Conservation (phyloP, 2,888 invertebrate species). For the Alitta virens region DNA sequence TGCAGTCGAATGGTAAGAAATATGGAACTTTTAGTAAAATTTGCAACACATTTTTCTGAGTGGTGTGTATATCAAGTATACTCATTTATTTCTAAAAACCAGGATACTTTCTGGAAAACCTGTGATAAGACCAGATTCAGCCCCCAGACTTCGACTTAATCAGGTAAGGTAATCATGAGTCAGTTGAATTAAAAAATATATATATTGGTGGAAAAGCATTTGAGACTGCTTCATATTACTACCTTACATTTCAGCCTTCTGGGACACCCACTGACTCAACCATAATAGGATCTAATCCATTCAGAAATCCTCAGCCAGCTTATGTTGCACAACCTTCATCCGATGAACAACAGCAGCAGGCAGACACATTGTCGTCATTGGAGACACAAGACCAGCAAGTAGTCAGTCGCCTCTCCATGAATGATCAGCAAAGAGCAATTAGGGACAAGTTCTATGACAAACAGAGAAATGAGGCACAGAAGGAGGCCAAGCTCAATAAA, state of each 20-base stretch:
- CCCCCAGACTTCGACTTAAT: conserved; percentile 30
- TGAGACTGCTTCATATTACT: no score
- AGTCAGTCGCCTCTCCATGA: conserved; percentile 40
- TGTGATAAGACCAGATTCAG: conserved; percentile 22
- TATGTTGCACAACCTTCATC: neutral
- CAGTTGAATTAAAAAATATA: neutral
- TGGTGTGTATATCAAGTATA: no score
- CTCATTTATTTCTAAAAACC: no score
- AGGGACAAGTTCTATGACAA: conserved; percentile 26
- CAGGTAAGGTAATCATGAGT: conserved; percentile 18
- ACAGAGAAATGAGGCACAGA: conserved; percentile 25
- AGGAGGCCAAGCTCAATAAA: conserved; percentile 16
- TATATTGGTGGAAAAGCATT: no score
- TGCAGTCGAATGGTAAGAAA: conserved; percentile 48
- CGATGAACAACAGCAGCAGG: neutral
- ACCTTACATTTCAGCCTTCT: neutral
- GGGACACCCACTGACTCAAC: neutral
- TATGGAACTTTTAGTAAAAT: no score
- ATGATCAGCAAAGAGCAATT: conserved; percentile 38
- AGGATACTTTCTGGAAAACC: conserved; percentile 44
- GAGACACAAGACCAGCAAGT: conserved; percentile 33
- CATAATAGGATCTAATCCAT: conserved; percentile 13
- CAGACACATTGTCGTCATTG: neutral
- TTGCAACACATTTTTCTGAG: no score
- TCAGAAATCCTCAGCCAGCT: conserved; percentile 16